Percentiles rank a stretch among this genome's conserved stretches.
Evolutionary conservation across 1,140 invertebrate genomes (phyloP).

Genomic region (Littorina saxatilis): DNA sequence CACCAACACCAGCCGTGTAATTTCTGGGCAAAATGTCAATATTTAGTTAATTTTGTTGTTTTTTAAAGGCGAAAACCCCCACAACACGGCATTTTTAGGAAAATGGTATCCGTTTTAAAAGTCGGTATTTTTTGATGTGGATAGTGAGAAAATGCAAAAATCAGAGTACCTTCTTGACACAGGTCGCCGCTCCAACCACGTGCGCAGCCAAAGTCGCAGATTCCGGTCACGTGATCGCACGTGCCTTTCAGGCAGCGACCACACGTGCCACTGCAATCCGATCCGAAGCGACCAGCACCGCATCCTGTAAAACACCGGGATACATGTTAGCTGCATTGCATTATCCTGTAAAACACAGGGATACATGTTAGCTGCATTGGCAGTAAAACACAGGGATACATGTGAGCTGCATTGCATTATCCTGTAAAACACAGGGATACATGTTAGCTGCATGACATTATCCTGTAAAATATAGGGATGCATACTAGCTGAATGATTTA

Average conservation of each 20-base stretch:
- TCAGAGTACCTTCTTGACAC: conserved; percentile 51
- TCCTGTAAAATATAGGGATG: no score
- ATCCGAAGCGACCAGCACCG: conserved; percentile 52
- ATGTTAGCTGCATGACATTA: no score
- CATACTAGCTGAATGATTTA: no score
- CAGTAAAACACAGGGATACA: not conserved
- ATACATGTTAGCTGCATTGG: not conserved
- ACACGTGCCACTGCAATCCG: conserved; percentile 46
- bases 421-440: no score
- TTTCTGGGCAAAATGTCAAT: no score
- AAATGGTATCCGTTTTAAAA: not conserved
- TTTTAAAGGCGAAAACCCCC: no score
- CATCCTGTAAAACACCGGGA: conserved; percentile 47
- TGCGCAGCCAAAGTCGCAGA: conserved; percentile 53
- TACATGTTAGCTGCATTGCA: no score
- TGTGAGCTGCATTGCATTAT: not conserved
- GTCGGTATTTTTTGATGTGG: not conserved
- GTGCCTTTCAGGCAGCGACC: conserved; percentile 54
- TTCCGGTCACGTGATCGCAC: conserved; percentile 60
- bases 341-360: not conserved
- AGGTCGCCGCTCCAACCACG: conserved; percentile 52
- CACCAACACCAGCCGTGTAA: no score
- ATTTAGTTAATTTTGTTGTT: no score
- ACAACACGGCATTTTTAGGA: no score
- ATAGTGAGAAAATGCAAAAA: not conserved